phyloP scores from a whole-genome alignment of 1,140 invertebrate genomes.

The Whitmania pigra region DNA sequence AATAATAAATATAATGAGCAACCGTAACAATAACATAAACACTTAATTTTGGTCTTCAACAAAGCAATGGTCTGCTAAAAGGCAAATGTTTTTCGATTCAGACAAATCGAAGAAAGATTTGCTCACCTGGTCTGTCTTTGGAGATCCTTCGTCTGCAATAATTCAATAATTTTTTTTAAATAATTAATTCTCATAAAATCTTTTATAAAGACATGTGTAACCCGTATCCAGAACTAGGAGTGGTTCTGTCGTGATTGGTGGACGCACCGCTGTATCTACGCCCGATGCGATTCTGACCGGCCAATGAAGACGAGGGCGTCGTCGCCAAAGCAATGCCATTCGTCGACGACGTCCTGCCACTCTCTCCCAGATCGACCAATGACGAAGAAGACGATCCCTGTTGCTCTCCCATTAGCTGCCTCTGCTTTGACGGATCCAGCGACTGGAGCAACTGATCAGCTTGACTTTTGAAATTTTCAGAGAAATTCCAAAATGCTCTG shows the following conservation, averaged over 20 bases:
- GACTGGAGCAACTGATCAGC: constrained; percentile 70
- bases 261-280: background rate
- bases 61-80: no score
- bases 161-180: background rate
- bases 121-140: background rate
- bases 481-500: constrained; percentile 76
- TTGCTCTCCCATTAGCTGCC: constrained; percentile 51
- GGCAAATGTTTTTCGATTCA: no score
- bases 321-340: background rate
- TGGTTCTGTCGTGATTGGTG: background rate
- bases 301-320: background rate
- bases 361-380: constrained; percentile 1
- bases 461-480: constrained; percentile 74
- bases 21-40: background rate
- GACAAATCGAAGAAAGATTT: background rate
- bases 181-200: background rate
- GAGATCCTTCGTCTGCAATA: background rate
- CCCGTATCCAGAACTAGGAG: constrained; percentile 3
- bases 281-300: background rate
- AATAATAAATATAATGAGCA: no score
- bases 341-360: background rate
- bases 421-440: constrained; percentile 70
- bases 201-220: background rate
- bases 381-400: constrained; percentile 40
- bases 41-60: background rate